Base-by-base conservation (phyloP, 2,797 vertebrate genomes). In the Pangasius krempfi region DNA sequence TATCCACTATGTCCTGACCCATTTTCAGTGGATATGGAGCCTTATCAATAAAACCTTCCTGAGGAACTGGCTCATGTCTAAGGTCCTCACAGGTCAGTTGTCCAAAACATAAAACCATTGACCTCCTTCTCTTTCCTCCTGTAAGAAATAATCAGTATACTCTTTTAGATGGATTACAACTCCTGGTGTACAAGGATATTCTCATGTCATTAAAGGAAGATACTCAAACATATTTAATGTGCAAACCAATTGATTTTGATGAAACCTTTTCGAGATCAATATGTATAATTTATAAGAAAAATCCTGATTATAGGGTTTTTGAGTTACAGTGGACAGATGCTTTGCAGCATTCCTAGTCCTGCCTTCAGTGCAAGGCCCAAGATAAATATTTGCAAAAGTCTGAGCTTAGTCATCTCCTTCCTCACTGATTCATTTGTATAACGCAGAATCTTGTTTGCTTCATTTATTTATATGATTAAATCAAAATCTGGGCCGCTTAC, bases 11-110 rank as follows among this genome's bases (percentile, higher is more conserved):
- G 62, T 99, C 90, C 95, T 99, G 82, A 99, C 98, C 0, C 95
- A 98, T 18, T 98, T 97, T 91, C 93, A 94, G 13, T 97, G 97
- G 97, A 80, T 99, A 86, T 99, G 98, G 98, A 88, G 96, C 89
- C 62, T 99, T 37, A 86, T 99, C 92, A 99, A 99, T 94, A 94
- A 90, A 64, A 97, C 95, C 33, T 97, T 98, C 93, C 92, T 99
- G 85, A 95, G 94, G 5, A 96, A 96, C 86, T 93, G 47, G 0
- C 89, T 99, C 84, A 99, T 99, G 97, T 95, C 92, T 79, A 86
- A 97, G 3, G 97, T 99, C 56, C 95, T 99, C n/a, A 98, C 96
- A 93, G 94, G 98, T 99, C 89, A 88, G 96, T 92, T 85, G 30
- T 58, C 5, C 22, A 56, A 56, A 85, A 72, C 50, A 85, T 52